These are phyloP conservation scores for Bungarus multicinctus DNA, from an alignment of 2,113 vertebrate genomes.

Conservation along the genomic window DNA sequence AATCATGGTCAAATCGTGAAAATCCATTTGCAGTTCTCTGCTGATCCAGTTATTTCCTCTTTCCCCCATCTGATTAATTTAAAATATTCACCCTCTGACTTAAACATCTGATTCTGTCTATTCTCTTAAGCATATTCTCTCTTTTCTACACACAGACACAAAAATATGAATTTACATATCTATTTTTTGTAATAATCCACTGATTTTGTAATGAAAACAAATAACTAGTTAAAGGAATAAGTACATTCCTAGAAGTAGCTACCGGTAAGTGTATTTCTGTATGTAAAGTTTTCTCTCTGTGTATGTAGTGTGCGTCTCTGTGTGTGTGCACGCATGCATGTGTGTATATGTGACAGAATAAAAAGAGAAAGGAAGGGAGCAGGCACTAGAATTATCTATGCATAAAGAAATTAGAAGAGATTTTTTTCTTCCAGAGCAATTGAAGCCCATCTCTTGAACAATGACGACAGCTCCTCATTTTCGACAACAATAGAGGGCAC, in stretches of 20 bases:
- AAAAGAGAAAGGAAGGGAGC: conserved; percentile 54
- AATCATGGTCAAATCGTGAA: background rate
- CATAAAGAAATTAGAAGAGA: conserved; percentile 80
- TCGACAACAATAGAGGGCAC: conserved; percentile 84
- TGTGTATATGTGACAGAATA: conserved; percentile 44
- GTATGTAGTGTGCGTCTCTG: too few relatives aligned
- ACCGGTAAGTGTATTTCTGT: background rate
- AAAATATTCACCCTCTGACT: background rate
- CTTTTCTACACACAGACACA: background rate
- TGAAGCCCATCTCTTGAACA: conserved; percentile 81
- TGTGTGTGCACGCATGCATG: background rate
- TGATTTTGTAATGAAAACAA: background rate
- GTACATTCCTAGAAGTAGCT: conserved; percentile 31
- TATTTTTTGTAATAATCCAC: conserved; percentile 15
- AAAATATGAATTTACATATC: background rate
- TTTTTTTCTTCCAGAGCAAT: conserved; percentile 74
- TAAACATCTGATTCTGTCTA: background rate
- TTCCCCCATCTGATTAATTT: background rate
- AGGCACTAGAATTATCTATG: conserved; percentile 75
- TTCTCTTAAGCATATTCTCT: background rate
- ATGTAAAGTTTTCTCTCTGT: conserved; percentile 4
- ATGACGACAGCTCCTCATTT: conserved; percentile 84
- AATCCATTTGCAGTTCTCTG: background rate
- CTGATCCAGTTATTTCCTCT: background rate
- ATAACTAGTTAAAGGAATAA: conserved; percentile 36